phyloP scores from a whole-genome alignment of 1,140 invertebrate genomes.

The Mylabris phalerata region DNA sequence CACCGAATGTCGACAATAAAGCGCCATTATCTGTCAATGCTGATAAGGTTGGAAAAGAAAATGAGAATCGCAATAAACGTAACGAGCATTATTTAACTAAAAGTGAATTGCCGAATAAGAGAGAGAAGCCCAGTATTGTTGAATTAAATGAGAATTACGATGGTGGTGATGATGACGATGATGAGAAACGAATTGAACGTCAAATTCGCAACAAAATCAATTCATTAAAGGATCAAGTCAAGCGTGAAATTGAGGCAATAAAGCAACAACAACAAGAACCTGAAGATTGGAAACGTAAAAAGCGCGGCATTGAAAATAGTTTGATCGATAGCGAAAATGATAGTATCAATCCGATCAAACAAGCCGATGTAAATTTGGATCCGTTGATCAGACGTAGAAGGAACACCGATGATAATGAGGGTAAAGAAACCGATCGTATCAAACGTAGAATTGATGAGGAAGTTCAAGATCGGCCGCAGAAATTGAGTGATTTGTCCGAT shows the following conservation, averaged over 20 bases:
- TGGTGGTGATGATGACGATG: background rate
- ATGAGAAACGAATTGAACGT: slow-evolving; percentile 30
- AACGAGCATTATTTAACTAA: too few relatives aligned
- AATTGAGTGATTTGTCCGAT: slow-evolving; percentile 32
- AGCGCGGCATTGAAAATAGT: slow-evolving; percentile 23
- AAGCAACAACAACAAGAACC: slow-evolving; percentile 5
- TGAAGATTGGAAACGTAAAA: slow-evolving; percentile 18
- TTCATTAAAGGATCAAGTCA: slow-evolving; percentile 37
- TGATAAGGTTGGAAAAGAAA: too few relatives aligned
- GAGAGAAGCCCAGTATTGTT: too few relatives aligned
- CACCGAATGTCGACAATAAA: too few relatives aligned
- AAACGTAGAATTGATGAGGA: slow-evolving; percentile 20
- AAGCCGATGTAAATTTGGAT: slow-evolving; percentile 20
- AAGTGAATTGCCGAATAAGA: too few relatives aligned
- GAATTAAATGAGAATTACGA: too few relatives aligned
- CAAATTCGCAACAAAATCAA: slow-evolving; percentile 34
- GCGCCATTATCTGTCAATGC: too few relatives aligned
- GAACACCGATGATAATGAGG: background rate
- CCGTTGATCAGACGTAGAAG: slow-evolving; percentile 27
- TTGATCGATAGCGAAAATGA: slow-evolving; percentile 31
- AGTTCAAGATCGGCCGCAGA: slow-evolving; percentile 16
- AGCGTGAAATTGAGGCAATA: slow-evolving; percentile 31
- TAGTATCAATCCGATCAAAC: slow-evolving; percentile 26
- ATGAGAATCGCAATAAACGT: too few relatives aligned
- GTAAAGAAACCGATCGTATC: background rate